Conservation (phyloP, 2,797 vertebrate species). For the Sebastolobus altivelis region DNA sequence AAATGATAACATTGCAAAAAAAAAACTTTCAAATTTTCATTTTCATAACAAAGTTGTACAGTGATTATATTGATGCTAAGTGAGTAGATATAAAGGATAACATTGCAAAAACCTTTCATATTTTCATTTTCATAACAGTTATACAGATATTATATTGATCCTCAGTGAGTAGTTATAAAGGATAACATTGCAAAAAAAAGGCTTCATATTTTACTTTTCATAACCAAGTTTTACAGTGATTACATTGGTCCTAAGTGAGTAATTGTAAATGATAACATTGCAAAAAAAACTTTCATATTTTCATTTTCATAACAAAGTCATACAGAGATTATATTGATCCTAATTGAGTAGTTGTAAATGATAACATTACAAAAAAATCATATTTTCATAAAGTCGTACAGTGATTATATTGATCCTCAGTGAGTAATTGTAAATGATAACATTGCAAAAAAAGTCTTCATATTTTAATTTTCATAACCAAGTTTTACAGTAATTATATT, state of each 20-base stretch:
- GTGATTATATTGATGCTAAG: not conserved
- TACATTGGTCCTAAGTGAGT: not conserved
- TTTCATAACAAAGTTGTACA: not conserved
- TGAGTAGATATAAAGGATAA: not conserved
- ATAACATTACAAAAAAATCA: not conserved
- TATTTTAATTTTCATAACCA: not conserved
- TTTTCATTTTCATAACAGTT: not conserved
- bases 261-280: not conserved
- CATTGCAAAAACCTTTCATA: not conserved
- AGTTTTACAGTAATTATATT: not conserved
- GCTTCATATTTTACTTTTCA: not conserved
- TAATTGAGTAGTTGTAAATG: not conserved
- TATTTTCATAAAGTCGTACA: not conserved
- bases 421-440: not conserved
- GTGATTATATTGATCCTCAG: too few species aligned
- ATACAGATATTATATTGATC: not conserved
- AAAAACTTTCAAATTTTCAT: not conserved
- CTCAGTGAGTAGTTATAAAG: not conserved
- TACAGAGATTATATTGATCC: not conserved
- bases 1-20: not conserved
- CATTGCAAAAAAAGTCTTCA: not conserved
- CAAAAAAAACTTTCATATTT: not conserved
- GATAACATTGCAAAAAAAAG: not conserved
- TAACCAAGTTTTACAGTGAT: not conserved
- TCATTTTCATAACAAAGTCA: not conserved